These are phyloP conservation scores for Lota lota DNA, from an alignment of 2,113 vertebrate species.

Conservation along the genomic window DNA sequence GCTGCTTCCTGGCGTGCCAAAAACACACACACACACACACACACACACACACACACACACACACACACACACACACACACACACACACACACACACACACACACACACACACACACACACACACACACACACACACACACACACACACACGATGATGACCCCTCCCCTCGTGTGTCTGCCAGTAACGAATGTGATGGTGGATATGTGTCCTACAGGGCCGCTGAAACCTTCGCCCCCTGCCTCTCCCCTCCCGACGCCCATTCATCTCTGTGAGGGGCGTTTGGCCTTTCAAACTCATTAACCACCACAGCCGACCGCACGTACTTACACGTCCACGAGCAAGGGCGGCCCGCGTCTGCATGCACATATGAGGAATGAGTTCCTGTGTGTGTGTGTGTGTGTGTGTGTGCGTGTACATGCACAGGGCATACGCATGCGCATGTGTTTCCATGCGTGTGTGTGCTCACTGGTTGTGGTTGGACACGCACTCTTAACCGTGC, in stretches of 20 bases:
- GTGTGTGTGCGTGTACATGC: not conserved
- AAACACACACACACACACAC: too few species aligned
- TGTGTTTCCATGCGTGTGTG: not conserved
- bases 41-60: not conserved
- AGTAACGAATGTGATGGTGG: conserved; percentile 45
- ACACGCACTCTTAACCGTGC: too few species aligned
- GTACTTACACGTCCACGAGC: conserved; percentile 16
- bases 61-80: not conserved
- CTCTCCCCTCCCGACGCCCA: conserved; percentile 52
- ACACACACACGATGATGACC: not conserved
- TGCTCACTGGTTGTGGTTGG: not conserved
- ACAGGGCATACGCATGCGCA: not conserved
- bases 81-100: not conserved
- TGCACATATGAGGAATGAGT: too few species aligned
- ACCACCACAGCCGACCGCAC: conserved; percentile 23
- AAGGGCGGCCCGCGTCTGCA: conserved; percentile 1
- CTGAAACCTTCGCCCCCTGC: conserved; percentile 47
- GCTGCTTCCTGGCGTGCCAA: too few species aligned
- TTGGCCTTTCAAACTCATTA: conserved; percentile 80
- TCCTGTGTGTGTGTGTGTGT: too few species aligned
- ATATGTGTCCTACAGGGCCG: conserved; percentile 52
- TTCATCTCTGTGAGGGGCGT: conserved; percentile 69
- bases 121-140: not conserved
- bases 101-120: not conserved
- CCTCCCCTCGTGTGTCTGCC: conserved; percentile 8